Evolutionary conservation across 2,113 vertebrate genomes (phyloP), one percentile per base, ranked within the genome.

Genomic region (Brevimyrus niger): DNA sequence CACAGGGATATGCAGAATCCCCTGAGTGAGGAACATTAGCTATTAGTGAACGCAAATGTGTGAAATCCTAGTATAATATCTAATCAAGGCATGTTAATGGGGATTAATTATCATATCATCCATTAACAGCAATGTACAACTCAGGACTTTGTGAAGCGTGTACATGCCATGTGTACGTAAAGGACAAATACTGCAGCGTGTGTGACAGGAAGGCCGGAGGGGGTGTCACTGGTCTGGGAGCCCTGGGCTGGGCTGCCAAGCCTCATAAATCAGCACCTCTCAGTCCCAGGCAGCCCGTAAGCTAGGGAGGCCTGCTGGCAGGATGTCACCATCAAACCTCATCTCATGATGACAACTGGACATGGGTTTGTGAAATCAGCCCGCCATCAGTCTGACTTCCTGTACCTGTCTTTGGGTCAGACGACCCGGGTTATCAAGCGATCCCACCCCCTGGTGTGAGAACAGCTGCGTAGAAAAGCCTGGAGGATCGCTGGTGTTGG

Each of bases 311-410:
- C n/a, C 17, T 17, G 46, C 83, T 47, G 23, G 3, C 23, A 17
- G 42, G 21, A 1, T 3, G 4, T 4, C 0, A 0, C 3, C 17
- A 80, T 19, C 35, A 84, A 84, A 46, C 23, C 82, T 15, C 3
- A 21, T 84, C 38, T 84, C 44, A 8, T 23, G 82, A 47, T 19
- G 42, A n/a, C 42, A 84, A 38, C 31, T 38, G 35, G 69, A 76
- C 69, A 35, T 76, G 35, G 4, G 11, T 76, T 38, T 38, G 50
- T 35, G 17, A 9, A 19, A 55, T n/a, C 93, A 95, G 92, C 93
- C 92, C 94, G 94, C 95, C 94, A 92, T 92, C 93, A 91, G 8
- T 84, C 8, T 84, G 46, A 23, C 82, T 84, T 84, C 82, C 23
- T 48, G 11, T 38, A 76, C 13, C 4, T 4, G 27, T 76, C 31